Percentiles rank a stretch among this genome's conserved stretches.
Evolutionary conservation across 2,797 vertebrate species (phyloP).

Genomic region (Buphagus erythrorhynchus): DNA sequence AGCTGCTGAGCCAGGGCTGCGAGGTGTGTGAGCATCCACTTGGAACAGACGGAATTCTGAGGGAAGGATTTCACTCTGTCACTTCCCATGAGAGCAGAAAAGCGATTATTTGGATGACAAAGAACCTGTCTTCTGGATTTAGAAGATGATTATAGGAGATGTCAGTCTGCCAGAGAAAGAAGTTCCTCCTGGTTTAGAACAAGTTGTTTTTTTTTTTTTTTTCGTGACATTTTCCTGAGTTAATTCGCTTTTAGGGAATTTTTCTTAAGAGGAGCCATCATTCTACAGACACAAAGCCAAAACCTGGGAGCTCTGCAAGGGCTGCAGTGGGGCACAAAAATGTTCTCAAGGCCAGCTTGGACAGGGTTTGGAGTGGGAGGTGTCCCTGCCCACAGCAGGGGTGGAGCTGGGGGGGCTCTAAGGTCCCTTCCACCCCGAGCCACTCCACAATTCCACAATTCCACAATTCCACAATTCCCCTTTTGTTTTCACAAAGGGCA

Average conservation of each 20-base stretch:
- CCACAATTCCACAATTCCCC: no score
- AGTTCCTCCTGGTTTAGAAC: background rate
- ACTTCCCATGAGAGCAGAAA: background rate
- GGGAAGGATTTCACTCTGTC: background rate
- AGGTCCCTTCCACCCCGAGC: background rate
- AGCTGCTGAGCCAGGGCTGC: background rate
- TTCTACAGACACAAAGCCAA: background rate
- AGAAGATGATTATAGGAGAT: background rate
- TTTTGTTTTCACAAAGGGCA: background rate
- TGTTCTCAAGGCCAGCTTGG: background rate
- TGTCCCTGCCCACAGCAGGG: background rate
- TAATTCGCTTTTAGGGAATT: background rate
- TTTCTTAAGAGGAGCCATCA: background rate
- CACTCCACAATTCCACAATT: background rate
- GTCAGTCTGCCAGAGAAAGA: background rate
- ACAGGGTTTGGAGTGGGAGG: background rate
- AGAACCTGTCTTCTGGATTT: constrained; percentile 20
- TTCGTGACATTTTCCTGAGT: background rate
- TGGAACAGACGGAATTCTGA: background rate
- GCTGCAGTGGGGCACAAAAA: background rate
- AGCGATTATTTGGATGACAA: constrained; percentile 17
- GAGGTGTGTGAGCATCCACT: background rate
- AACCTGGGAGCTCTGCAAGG: background rate
- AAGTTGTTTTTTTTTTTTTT: background rate
- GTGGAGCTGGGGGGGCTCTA: background rate